phyloP scores from a whole-genome alignment of 2,113 vertebrate genomes.

The Elephas maximus region DNA sequence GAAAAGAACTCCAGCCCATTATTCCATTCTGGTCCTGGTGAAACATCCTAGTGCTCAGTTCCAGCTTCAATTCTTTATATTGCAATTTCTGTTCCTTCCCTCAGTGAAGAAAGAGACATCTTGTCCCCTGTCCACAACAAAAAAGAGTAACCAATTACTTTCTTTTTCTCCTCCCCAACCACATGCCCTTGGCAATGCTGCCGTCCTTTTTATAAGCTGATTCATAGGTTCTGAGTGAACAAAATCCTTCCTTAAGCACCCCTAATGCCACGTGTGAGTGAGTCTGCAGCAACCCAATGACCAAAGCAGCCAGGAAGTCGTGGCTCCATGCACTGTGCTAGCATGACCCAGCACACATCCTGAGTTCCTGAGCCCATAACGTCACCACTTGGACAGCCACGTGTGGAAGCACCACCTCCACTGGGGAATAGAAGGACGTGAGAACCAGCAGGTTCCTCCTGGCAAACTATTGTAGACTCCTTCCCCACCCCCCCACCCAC shows the following conservation, averaged over 20 bases:
- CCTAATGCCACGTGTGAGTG: neutral
- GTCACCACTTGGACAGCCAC: conserved; percentile 35
- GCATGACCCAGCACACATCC: conserved; percentile 22
- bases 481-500: neutral
- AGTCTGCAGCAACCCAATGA: conserved; percentile 21
- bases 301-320: neutral
- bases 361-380: neutral
- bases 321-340: neutral
- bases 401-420: neutral
- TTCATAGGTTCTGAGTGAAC: conserved; percentile 39
- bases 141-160: conserved; percentile 25
- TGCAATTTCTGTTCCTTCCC: neutral
- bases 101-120: neutral
- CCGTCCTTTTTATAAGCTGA: conserved; percentile 56
- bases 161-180: neutral
- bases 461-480: conserved; percentile 38
- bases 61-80: conserved; percentile 21
- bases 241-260: conserved; percentile 41
- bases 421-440: neutral
- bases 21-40: neutral
- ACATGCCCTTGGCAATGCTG: neutral
- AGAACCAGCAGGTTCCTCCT: conserved; percentile 48
- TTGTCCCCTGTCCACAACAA: neutral
- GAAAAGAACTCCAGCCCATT: neutral
- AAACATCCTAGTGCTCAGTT: conserved; percentile 30